Evolutionary conservation across 2,888 invertebrate genomes (phyloP), one percentile per base, ranked within the genome.

Genomic region (Panorpa germanica): DNA sequence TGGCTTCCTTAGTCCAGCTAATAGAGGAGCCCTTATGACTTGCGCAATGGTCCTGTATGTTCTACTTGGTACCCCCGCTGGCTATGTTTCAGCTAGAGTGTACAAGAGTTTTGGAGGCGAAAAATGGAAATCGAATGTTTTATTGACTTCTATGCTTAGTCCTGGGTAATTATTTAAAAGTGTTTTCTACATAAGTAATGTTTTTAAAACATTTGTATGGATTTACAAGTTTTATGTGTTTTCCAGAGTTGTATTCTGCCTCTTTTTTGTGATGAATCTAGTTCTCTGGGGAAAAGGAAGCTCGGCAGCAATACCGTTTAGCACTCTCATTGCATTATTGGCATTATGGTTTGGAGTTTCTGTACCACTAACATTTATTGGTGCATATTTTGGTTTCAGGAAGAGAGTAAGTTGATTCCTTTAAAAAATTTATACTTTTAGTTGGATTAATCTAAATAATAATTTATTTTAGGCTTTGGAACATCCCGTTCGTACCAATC

Each of bases 91-190:
- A 34, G 91, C 98, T 1, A 63, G 96, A 41, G 74, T 98, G 44
- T 98, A 98, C 59, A 98, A 98, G 62, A 91, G 91, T 56, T 95
- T 96, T 55, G 95, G 95, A 7, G 98, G 98, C 2, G 76, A 95
- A 39, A 82, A 91, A 47, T 98, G 98, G 98, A 98, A 96, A 59
- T 85, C 86, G 34, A 98, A 98, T 57, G 90, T 98, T 2, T 56
- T 98, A 32, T 63, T 98, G 19, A 98, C 96, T 2, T 88, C 95
- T 4, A 85, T 93, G 70, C 64, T 98, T 9, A 85, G 91, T 47
- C 95, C 98, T 2, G 96, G 96, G 91, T 93, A 57, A 61, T 65
- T 43, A 17, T 34, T 10, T 11, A 10, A 17, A 16, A 4, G 7
- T 16, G 17, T 4, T 14, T 16, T 15, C 11, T 29, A 4, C 21